phyloP scores from a whole-genome alignment of 2,888 invertebrate species.

The Apoda limacodes region DNA sequence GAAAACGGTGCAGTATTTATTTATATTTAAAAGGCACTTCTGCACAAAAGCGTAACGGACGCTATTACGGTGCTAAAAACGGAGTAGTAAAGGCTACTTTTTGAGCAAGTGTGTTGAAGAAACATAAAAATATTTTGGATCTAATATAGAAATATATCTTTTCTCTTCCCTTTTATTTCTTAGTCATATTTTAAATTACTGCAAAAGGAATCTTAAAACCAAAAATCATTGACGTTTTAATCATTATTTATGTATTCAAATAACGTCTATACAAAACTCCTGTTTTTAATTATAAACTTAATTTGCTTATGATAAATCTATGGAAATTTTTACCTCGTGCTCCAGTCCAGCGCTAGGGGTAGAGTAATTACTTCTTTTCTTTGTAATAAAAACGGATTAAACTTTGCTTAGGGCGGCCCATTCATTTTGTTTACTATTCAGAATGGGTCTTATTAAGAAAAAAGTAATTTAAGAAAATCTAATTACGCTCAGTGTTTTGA shows the following conservation, averaged over 20 bases:
- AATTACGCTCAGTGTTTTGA: too few relatives aligned
- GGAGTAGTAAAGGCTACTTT: too few relatives aligned
- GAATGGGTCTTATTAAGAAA: conserved; percentile 56
- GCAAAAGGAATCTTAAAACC: too few relatives aligned
- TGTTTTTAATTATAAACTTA: conserved; percentile 71
- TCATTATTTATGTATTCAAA: conserved; percentile 65
- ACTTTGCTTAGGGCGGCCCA: conserved; percentile 67
- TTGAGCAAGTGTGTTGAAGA: too few relatives aligned
- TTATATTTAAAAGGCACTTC: too few relatives aligned
- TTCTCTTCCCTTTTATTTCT: too few relatives aligned
- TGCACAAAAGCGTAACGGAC: too few relatives aligned
- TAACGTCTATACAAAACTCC: conserved; percentile 66
- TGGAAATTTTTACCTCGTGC: conserved; percentile 67
- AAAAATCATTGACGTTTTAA: not conserved
- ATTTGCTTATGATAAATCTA: conserved; percentile 71
- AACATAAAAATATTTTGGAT: too few relatives aligned
- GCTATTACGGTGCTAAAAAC: too few relatives aligned
- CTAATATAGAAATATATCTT: too few relatives aligned
- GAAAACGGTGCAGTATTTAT: too few relatives aligned
- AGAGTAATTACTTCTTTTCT: conserved; percentile 70
- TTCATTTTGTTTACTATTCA: conserved; percentile 69
- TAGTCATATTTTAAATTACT: too few relatives aligned
- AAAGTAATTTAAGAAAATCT: conserved; percentile 64
- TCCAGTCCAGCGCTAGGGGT: conserved; percentile 62
- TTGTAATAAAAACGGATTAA: conserved; percentile 71